Conservation (phyloP, 2,113 vertebrate genomes). For the Corythornis vintsioides region DNA sequence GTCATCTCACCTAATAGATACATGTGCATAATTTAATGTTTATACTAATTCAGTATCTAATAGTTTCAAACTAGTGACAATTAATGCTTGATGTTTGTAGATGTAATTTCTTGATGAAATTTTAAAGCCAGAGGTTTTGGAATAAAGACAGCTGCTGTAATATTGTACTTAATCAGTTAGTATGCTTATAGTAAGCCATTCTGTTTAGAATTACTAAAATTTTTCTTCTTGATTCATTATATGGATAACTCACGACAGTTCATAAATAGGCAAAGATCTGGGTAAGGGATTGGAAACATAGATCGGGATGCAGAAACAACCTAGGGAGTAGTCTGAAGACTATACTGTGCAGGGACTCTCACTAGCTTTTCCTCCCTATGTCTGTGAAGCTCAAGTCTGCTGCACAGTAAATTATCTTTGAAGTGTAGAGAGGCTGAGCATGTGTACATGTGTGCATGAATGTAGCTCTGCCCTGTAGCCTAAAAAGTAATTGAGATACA, state of each 20-base stretch:
- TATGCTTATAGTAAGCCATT: neutral
- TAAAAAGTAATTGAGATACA: neutral
- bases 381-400: neutral
- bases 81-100: neutral
- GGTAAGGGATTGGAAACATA: fast-evolving
- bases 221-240: neutral
- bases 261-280: neutral
- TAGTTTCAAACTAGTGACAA: neutral
- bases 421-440: neutral
- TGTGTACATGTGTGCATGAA: fast-evolving
- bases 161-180: neutral
- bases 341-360: fast-evolving
- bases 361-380: neutral
- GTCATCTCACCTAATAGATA: neutral
- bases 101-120: neutral
- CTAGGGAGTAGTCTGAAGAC: neutral
- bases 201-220: neutral
- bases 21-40: neutral
- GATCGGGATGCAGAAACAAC: neutral
- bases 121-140: neutral
- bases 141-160: neutral
- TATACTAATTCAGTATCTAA: neutral
- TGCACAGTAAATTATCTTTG: neutral
- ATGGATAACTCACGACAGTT: neutral
- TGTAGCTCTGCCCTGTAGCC: neutral